These are phyloP conservation scores for Troglohyphantes excavatus DNA, from an alignment of 2,888 invertebrate genomes.

Conservation along the genomic window DNA sequence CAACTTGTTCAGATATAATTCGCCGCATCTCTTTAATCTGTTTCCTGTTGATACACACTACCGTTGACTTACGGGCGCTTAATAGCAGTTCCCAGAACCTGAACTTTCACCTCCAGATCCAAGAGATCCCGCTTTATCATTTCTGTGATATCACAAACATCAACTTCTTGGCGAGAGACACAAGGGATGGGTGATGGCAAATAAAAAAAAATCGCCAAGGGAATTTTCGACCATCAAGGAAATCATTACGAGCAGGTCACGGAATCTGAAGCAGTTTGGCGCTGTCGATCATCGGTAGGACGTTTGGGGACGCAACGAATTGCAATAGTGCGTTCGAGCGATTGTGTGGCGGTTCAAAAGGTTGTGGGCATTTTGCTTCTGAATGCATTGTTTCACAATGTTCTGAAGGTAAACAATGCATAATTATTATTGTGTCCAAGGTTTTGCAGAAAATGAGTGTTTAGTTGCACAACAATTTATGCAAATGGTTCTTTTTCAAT, in stretches of 20 bases:
- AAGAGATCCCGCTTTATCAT: slow-evolving; percentile 13
- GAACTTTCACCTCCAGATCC: slow-evolving; percentile 54
- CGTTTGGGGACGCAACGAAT: slow-evolving; percentile 1
- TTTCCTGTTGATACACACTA: slow-evolving; percentile 14
- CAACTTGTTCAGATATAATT: slow-evolving; percentile 3
- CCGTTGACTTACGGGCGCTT: slow-evolving; percentile 29
- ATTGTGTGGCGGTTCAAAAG: not conserved
- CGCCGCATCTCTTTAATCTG: not conserved
- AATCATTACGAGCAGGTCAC: slow-evolving; percentile 15
- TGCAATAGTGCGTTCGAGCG: not conserved
- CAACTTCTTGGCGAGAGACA: not conserved
- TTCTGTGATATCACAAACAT: not conserved
- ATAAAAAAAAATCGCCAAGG: not conserved
- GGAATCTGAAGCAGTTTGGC: slow-evolving; percentile 11
- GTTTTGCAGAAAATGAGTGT: too few species aligned
- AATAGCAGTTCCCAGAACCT: slow-evolving; percentile 31
- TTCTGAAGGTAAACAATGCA: not conserved
- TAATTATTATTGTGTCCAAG: not conserved
- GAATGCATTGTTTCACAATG: not conserved
- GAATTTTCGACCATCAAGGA: slow-evolving; percentile 1
- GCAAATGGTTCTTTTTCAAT: too few species aligned
- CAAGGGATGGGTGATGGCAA: not conserved
- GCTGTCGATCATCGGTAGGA: not conserved
- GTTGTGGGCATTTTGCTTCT: slow-evolving; percentile 1
- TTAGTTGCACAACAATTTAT: too few species aligned